Percentiles rank a stretch among this genome's conserved stretches.
phyloP scores from a whole-genome alignment of 1,140 invertebrate species.

The Chrysomallon squamiferum region DNA sequence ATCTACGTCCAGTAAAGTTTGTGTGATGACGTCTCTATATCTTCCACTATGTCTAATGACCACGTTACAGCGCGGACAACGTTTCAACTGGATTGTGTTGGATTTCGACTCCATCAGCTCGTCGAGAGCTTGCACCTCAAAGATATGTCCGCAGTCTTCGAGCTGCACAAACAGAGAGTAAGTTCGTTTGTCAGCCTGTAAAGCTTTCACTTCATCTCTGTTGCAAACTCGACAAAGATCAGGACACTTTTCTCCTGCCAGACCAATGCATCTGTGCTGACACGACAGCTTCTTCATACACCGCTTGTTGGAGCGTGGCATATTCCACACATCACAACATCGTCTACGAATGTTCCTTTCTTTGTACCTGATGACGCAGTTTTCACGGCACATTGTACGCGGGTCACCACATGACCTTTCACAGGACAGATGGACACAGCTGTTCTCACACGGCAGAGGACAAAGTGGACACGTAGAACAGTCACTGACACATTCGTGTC shows the following conservation, averaged over 20 bases:
- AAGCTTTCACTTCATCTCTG: constrained; percentile 63
- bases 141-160: constrained; percentile 16
- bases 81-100: constrained; percentile 66
- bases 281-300: not conserved
- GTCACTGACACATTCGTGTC: constrained; percentile 39
- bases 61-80: constrained; percentile 64
- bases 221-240: constrained; percentile 11
- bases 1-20: not conserved
- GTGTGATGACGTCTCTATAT: constrained; percentile 68
- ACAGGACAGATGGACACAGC: constrained; percentile 67
- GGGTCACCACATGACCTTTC: constrained; percentile 67
- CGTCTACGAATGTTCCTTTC: constrained; percentile 66
- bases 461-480: constrained; percentile 69
- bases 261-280: constrained; percentile 62
- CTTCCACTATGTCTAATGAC: constrained; percentile 68
- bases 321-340: not conserved
- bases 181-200: constrained; percentile 61
- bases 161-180: constrained; percentile 6
- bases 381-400: constrained; percentile 68
- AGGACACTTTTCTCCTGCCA: constrained; percentile 70
- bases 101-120: constrained; percentile 67
- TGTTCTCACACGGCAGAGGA: constrained; percentile 65
- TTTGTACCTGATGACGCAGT: constrained; percentile 56
- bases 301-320: not conserved
- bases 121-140: constrained; percentile 21